Evolutionary conservation across 2,113 vertebrate genomes (phyloP).

Genomic region (Macrotis lagotis): DNA sequence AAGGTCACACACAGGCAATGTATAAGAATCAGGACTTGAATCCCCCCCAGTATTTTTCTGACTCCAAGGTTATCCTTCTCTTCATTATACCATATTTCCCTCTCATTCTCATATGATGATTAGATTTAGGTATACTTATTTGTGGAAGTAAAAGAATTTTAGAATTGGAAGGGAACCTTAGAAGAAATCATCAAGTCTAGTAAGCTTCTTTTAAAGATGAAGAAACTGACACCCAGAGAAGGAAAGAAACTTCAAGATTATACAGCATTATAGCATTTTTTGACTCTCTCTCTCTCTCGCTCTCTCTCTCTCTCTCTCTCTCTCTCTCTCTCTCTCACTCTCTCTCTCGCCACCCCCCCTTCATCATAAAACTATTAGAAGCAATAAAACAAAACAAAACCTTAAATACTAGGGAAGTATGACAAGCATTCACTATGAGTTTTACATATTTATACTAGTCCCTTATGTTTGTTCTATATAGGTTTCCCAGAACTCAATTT

Average conservation of each 20-base stretch:
- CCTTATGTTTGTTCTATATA: background rate
- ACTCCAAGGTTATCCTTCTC: background rate
- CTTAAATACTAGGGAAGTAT: background rate
- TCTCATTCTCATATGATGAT: background rate
- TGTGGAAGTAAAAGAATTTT: background rate
- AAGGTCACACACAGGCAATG: background rate
- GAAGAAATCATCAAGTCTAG: background rate
- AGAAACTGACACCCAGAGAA: constrained; percentile 6
- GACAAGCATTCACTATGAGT: background rate
- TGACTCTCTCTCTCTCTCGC: background rate
- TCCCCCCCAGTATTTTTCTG: background rate
- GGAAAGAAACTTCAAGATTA: background rate
- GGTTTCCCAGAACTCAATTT: background rate
- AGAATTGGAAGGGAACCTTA: background rate
- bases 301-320: too few relatives aligned
- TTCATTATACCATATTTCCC: background rate
- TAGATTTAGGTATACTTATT: background rate
- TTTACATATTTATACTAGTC: background rate
- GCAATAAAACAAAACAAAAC: background rate
- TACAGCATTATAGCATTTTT: background rate
- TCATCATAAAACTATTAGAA: background rate
- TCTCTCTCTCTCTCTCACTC: too few relatives aligned
- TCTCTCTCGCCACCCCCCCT: too few relatives aligned
- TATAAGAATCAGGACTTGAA: background rate
- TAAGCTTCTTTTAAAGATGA: background rate